These are phyloP conservation scores for Antechinus stuartii DNA, from an alignment of 2,113 vertebrate species.

Conservation along the genomic window DNA sequence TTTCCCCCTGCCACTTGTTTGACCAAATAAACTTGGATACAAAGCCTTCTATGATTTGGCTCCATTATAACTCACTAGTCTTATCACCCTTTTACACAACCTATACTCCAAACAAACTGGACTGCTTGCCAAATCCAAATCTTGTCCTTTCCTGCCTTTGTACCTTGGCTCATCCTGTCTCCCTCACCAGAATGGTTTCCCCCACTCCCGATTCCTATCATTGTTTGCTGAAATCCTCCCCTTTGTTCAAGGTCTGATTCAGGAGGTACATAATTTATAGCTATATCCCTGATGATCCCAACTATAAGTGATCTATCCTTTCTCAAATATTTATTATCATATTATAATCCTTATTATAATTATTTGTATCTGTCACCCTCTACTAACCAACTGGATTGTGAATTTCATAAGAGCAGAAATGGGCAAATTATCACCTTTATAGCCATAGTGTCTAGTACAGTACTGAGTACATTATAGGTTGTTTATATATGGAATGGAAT, in stretches of 20 bases:
- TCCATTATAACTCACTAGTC: neutral
- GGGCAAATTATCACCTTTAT: neutral
- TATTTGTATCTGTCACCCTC: neutral
- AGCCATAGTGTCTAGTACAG: neutral
- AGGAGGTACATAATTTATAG: neutral
- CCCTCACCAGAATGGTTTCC: neutral
- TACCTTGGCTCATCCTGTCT: neutral
- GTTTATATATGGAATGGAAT: neutral
- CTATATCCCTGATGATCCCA: neutral
- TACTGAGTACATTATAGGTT: neutral
- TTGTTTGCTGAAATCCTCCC: neutral
- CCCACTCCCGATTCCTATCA: neutral
- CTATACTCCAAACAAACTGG: neutral
- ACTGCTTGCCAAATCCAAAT: neutral
- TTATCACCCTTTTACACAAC: neutral
- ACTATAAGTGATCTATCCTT: neutral
- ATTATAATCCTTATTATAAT: neutral
- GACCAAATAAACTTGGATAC: neutral
- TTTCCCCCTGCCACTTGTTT: neutral
- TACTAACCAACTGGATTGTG: neutral
- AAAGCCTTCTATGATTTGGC: neutral
- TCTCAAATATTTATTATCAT: neutral
- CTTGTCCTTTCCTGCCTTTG: neutral
- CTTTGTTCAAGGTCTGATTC: neutral
- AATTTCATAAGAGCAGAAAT: neutral